Evolutionary conservation across 2,113 vertebrate genomes (phyloP), one percentile per base, ranked within the genome.

Genomic region (Serilophus lunatus): DNA sequence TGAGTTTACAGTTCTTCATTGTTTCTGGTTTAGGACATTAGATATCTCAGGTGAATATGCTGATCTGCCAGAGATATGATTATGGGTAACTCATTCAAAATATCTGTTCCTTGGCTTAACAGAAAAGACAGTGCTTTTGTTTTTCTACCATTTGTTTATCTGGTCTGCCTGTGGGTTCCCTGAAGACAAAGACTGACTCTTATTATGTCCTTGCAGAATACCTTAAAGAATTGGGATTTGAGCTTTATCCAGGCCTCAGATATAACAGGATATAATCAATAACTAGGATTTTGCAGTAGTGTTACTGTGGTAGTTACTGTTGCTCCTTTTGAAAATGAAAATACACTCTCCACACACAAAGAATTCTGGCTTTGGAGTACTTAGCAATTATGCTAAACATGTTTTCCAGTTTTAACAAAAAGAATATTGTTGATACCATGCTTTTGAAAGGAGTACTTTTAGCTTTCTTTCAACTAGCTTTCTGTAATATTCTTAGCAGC

Each of bases 331-430:
- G 65, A 90, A 91, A 72, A 87, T 47, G 47, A 75, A 83, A 88
- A 82, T 24, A 47, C 17, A 51, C 76, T 53, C 94, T 70, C 56
- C 17, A 33, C 10, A 68, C 28, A 77, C 29, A 80, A 89, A 88
- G 13, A 76, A 86, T 65, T 81, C 86, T 89, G 42, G 36, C 49
- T 96, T 94, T 81, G 47, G 60, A 87, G 13, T 56, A 72, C 29
- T 81, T 91, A 65, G 88, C 57, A 74, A 75, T 93, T 94, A 95
- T 56, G 50, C 63, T 95, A 91, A 93, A 77, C 35, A 65, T 82
- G 50, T 88, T 91, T 94, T 96, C 22, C 82, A 82, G 29, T 74
- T 74, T 93, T 93, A 96, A 97, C 94, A 96, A 94, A 95, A 88
- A 76, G 47, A 93, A 80, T 92, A 96, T 83, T 97, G 90, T 95